Evolutionary conservation across 30 jellyfish, hydroid and myxozoan genomes (phyloP).

Genomic region (Hydractinia echinata): DNA sequence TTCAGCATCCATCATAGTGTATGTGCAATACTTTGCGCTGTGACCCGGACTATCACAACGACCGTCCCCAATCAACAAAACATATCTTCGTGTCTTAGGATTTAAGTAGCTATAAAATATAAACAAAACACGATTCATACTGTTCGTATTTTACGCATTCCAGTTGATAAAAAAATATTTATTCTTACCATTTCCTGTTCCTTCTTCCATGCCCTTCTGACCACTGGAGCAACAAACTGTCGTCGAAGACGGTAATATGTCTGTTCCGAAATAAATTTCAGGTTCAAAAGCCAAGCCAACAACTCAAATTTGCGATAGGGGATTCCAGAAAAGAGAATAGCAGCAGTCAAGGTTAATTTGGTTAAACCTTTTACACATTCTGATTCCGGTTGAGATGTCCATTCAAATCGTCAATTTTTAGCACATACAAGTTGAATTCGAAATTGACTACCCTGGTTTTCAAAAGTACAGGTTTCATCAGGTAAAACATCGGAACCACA

Average conservation of each 20-base stretch:
- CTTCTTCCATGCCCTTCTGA: not conserved
- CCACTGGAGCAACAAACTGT: conserved; percentile 7
- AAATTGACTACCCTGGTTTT: no score
- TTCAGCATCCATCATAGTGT: conserved; percentile 29
- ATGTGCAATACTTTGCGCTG: conserved; percentile 56
- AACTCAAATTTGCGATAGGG: no score
- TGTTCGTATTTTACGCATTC: no score
- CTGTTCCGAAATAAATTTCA: not conserved
- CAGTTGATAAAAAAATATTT: no score
- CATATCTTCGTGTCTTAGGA: not conserved
- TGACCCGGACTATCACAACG: conserved; percentile 64
- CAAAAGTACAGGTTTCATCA: not conserved
- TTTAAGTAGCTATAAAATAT: no score
- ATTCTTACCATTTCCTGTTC: not conserved
- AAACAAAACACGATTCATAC: no score
- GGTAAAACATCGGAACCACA: not conserved
- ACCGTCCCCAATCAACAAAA: conserved; percentile 40
- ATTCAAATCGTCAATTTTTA: no score
- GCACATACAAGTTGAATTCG: no score
- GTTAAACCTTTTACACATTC: no score
- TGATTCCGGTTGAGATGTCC: no score
- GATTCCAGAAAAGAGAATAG: no score
- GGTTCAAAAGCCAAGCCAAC: not conserved
- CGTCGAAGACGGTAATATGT: not conserved
- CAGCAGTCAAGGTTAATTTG: no score